These are phyloP conservation scores for Forficula auricularia DNA, from an alignment of 1,140 invertebrate species.

Conservation along the genomic window DNA sequence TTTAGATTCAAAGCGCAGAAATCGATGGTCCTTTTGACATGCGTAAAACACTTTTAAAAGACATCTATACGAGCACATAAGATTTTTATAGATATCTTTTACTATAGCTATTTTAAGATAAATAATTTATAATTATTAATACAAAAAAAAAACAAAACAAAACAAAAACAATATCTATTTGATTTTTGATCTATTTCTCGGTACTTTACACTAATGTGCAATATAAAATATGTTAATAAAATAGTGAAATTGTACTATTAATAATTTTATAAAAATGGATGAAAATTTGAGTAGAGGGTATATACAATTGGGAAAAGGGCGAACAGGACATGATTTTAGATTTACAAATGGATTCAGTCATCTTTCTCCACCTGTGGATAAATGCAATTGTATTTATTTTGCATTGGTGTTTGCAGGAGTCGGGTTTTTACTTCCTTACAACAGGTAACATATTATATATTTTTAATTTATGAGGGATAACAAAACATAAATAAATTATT, in stretches of 20 bases:
- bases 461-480: not conserved
- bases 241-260: too few relatives aligned
- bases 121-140: too few relatives aligned
- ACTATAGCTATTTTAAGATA: too few relatives aligned
- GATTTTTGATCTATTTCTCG: too few relatives aligned
- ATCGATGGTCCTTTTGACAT: constrained; percentile 16
- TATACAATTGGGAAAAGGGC: constrained; percentile 37
- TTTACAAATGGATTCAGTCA: constrained; percentile 34
- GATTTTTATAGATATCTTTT: too few relatives aligned
- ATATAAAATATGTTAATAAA: too few relatives aligned
- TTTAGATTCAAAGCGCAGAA: constrained; percentile 10
- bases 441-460: constrained; percentile 40
- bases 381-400: constrained; percentile 59
- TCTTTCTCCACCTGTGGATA: constrained; percentile 50
- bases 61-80: too few relatives aligned
- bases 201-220: too few relatives aligned
- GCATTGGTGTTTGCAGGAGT: constrained; percentile 69
- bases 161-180: too few relatives aligned
- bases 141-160: too few relatives aligned
- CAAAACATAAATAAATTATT: not conserved
- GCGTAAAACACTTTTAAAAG: constrained; percentile 8
- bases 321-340: constrained; percentile 32
- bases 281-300: constrained; percentile 47
- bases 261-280: constrained; percentile 45
- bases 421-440: constrained; percentile 78